Percentiles rank a stretch among this genome's conserved stretches.
Evolutionary conservation across 2,113 vertebrate genomes (phyloP).

Genomic region (Tinamus guttatus): DNA sequence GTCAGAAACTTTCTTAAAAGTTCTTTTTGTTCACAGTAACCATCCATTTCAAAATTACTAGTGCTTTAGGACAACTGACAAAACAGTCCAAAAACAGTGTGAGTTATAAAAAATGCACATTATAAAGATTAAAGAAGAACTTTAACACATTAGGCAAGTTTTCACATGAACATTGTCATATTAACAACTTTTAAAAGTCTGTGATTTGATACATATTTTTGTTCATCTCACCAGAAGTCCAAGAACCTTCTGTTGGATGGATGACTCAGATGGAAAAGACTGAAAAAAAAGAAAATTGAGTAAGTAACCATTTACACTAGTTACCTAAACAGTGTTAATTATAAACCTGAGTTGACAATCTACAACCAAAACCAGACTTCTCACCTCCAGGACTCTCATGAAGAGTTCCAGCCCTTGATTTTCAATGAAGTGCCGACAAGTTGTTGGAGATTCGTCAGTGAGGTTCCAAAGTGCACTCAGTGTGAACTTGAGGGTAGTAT

Average conservation of each 20-base stretch:
- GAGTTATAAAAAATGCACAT: neutral
- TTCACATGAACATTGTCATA: neutral
- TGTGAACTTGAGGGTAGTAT: conserved; percentile 98
- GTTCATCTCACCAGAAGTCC: conserved; percentile 91
- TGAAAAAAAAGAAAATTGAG: conserved; percentile 68
- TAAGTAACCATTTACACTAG: neutral
- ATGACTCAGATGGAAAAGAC: conserved; percentile 97
- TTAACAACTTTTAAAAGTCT: neutral
- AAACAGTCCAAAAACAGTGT: neutral
- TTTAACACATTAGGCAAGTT: neutral
- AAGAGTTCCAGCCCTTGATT: conserved; percentile 98
- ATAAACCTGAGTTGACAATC: neutral
- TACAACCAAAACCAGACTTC: neutral
- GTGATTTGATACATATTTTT: neutral
- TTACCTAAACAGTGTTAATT: neutral
- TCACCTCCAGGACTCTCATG: conserved; percentile 97
- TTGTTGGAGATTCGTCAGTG: conserved; percentile 98
- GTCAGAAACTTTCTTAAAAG: neutral
- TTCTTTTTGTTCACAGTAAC: neutral
- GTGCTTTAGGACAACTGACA: neutral
- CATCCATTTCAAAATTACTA: neutral
- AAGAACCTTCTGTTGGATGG: conserved; percentile 98
- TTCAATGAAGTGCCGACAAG: conserved; percentile 98
- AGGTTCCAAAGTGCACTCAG: conserved; percentile 98
- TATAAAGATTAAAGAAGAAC: neutral